Conservation (phyloP, 53 echinoderm and acorn worm genomes). For the Holothuria scabra region DNA sequence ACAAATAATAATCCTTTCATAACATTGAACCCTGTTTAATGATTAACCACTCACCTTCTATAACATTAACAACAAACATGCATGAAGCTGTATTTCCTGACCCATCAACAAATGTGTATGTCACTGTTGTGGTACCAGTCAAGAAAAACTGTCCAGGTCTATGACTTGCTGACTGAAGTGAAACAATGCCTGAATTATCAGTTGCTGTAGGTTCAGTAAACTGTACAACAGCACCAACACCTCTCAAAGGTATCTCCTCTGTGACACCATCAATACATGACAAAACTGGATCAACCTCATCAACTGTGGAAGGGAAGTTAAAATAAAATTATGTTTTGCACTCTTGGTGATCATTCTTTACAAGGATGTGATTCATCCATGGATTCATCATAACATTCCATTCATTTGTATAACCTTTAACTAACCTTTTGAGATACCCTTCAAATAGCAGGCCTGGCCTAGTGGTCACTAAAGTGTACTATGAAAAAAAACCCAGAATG, state of each 20-base stretch:
- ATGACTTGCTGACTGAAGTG: conserved; percentile 1
- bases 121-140: neutral
- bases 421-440: too few species aligned
- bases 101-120: neutral
- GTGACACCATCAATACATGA: conserved; percentile 23
- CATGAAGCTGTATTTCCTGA: neutral
- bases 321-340: too few species aligned
- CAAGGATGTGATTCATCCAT: too few species aligned
- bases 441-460: too few species aligned
- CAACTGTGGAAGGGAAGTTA: conserved; percentile 15
- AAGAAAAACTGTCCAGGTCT: neutral
- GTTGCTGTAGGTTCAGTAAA: neutral
- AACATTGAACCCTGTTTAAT: too few species aligned
- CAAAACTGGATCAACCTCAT: conserved; percentile 30
- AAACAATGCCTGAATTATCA: neutral
- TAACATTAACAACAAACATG: neutral
- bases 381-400: too few species aligned
- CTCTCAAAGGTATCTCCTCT: conserved; percentile 8
- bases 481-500: too few species aligned
- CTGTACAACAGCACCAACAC: neutral
- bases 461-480: too few species aligned
- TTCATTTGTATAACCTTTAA: too few species aligned
- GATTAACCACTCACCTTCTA: too few species aligned
- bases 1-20: too few species aligned
- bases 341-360: too few species aligned